Conservation (phyloP, 2,113 vertebrate genomes). For the Microtus montanus region DNA sequence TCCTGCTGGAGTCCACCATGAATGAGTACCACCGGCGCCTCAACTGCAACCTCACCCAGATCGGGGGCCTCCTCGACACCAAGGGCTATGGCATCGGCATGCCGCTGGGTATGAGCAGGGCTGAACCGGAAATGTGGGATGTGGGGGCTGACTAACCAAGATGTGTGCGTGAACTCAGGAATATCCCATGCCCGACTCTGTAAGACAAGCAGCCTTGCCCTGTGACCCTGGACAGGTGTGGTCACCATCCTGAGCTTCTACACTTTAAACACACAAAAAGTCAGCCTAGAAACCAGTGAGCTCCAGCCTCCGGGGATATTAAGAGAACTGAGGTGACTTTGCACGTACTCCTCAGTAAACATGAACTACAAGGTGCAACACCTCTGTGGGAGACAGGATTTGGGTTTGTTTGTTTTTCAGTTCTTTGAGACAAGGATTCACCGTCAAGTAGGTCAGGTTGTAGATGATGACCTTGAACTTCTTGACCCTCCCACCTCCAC, state of each 20-base stretch:
- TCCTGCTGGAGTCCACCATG: conserved; percentile 95
- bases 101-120: conserved; percentile 88
- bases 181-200: not conserved
- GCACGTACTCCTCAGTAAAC: not conserved
- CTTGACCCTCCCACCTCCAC: not conserved
- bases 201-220: not conserved
- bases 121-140: accelerated
- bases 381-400: not conserved
- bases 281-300: not conserved
- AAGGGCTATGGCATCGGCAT: conserved; percentile 96
- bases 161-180: accelerated
- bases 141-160: not conserved
- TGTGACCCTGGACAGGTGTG: not conserved
- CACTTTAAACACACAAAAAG: not conserved
- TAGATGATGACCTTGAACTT: not conserved
- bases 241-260: not conserved
- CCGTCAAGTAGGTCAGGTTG: not conserved
- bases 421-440: not conserved
- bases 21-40: conserved; percentile 94
- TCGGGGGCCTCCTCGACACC: conserved; percentile 93
- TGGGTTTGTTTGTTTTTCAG: not conserved
- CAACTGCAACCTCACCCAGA: conserved; percentile 96
- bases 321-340: not conserved
- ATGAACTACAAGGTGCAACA: not conserved
- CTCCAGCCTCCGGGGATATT: not conserved